These are phyloP conservation scores for Oreortyx pictus DNA, from an alignment of 2,797 vertebrate species.

Conservation along the genomic window DNA sequence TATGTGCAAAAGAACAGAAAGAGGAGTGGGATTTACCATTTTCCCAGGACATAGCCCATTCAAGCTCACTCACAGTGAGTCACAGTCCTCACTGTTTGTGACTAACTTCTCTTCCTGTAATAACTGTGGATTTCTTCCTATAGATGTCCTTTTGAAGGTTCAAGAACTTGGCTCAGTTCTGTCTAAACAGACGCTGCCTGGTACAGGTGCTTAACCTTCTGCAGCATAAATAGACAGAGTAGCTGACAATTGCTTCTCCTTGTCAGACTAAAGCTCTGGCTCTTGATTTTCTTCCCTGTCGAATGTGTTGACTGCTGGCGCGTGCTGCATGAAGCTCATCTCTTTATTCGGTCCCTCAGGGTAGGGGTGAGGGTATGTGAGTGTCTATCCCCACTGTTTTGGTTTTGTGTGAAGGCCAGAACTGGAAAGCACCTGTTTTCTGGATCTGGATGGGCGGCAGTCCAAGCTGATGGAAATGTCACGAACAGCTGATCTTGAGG, in stretches of 20 bases:
- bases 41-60: neutral
- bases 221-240: neutral
- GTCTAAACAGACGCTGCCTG: neutral
- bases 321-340: neutral
- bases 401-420: constrained; percentile 27
- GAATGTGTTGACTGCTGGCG: neutral
- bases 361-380: neutral
- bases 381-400: neutral
- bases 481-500: constrained; percentile 51
- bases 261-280: neutral
- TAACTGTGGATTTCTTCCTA: neutral
- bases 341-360: neutral
- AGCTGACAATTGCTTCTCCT: neutral
- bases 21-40: neutral
- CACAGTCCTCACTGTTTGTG: neutral
- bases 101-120: neutral
- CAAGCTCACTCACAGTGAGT: too few relatives aligned
- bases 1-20: neutral
- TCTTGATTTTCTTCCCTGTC: neutral
- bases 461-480: constrained; percentile 48
- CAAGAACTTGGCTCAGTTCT: neutral
- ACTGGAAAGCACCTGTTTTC: constrained; percentile 34
- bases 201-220: neutral
- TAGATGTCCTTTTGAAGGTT: neutral
- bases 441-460: constrained; percentile 1